phyloP scores from a whole-genome alignment of 2,888 invertebrate species.

The Synergus gifuensis region DNA sequence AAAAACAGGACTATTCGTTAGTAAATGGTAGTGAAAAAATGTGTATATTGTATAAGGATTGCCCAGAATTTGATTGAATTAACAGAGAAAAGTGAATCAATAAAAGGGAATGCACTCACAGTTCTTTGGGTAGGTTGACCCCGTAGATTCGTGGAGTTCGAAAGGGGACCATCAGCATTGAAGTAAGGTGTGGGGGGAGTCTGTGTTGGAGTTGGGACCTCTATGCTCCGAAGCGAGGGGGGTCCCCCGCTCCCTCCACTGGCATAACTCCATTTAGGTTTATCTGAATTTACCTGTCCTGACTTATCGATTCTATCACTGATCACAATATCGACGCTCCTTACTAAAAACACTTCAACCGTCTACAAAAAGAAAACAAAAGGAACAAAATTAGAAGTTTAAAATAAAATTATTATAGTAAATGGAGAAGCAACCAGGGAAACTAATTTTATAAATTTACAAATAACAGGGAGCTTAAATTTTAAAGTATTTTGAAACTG shows the following conservation, averaged over 20 bases:
- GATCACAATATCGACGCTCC: conserved; percentile 82
- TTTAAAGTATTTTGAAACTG: not conserved
- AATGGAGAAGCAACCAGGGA: not conserved
- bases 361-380: conserved; percentile 77
- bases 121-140: conserved; percentile 75
- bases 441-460: not conserved
- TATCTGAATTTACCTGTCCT: conserved; percentile 65
- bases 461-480: not conserved
- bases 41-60: not conserved
- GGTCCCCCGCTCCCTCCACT: conserved; percentile 76
- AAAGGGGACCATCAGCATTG: conserved; percentile 74
- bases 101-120: conserved; percentile 60
- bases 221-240: conserved; percentile 76
- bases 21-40: not conserved
- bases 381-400: conserved; percentile 1
- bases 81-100: not conserved
- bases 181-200: conserved; percentile 72
- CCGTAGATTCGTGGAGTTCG: conserved; percentile 73
- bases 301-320: conserved; percentile 76
- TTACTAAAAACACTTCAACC: conserved; percentile 82
- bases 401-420: conserved; percentile 9
- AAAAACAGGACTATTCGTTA: conserved; percentile 32
- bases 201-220: conserved; percentile 71
- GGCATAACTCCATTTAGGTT: conserved; percentile 72
- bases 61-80: conserved; percentile 18